Base-by-base conservation (phyloP, 1,140 invertebrate genomes). In the Pinna nobilis region DNA sequence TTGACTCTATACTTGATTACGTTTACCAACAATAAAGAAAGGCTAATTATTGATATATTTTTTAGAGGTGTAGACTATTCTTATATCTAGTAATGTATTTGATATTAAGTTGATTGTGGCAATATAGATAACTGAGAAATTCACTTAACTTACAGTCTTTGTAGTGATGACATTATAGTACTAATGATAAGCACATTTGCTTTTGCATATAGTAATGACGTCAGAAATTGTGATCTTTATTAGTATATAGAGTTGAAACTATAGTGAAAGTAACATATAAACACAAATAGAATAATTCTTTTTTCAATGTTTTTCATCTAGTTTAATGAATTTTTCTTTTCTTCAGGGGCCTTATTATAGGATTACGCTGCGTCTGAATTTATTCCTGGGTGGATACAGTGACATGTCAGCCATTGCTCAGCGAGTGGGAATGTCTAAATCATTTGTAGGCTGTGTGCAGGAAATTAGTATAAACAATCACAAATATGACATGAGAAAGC, bases 351-450 rank as follows among this genome's bases (percentile, higher is more conserved):
- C 97, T 18, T 98, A 97, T 89, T 97, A 96, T 1, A 92, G 96
- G 41, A 97, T 98, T 83, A 98, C 96, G 0, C 96, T 98, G 90
- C 92, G 95, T 15, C 94, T 97, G 84, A 95, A 96, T 37, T 92
- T 98, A 4, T 98, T 96, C 89, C 91, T 98, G 39, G 97, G 97
- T 2, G 97, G 97, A 5, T 93, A 94, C 23, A 95, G 94, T 64
- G 97, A 97, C 86, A 95, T 95, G 20, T 94, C 94, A 0, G 61
- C 84, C n/a, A 83, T 90, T 9, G 28, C 68, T n/a, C 61, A 78
- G 20, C 76, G 90, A 55, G 91, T 97, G 64, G 94, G 95, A 4
- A 92, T 95, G 1, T 91, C 92, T 18, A 91, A 92, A 28, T 95
- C 95, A 35, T 94, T 98, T 76, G 91, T 93, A 20, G 97, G 97